Evolutionary conservation across 1,140 invertebrate genomes (phyloP), one percentile per base, ranked within the genome.

Genomic region (Dendrolimus punctatus): DNA sequence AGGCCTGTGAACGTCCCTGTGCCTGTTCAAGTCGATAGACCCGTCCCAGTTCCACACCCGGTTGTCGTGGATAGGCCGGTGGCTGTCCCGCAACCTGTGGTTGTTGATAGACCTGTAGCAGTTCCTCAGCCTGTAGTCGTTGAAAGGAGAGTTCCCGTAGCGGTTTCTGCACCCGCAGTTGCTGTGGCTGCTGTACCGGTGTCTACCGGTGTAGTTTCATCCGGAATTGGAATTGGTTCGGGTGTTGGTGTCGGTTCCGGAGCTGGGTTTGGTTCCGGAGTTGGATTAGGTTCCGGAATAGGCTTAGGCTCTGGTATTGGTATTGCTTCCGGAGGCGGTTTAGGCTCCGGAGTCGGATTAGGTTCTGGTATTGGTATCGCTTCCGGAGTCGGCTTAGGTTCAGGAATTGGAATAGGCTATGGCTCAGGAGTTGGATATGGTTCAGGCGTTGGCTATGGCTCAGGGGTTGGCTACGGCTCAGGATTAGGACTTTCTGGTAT

Each of bases 21-120:
- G 6, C 76, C 81, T 6, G 79, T 85, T 5, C 73, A 78, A 49
- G 73, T 85, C 0, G 79, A 85, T 40, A 62, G 79, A 5, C 81
- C 64, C 7, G 72, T 84, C 4, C 76, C 71, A 8, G 76, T 82
- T 0, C 80, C 83, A 4, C 68, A 79, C 0, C 80, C 79, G 0
- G 77, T 85, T 1, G 71, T 74, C 6, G 79, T 87, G 0, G 84
- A 85, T 53, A 68, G 80, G 47, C 81, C 81, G 3, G 79, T 84
- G 0, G 64, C 80, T 4, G 80, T 86, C 0, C 80, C 83, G 0
- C 83, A 84, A 45, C 80, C 80, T 5, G 74, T 85, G 0, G 68
- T 80, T 2, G 79, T 87, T 0, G 79, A 85, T 38, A 68, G 80
- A 36, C 71, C 71, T 6, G 77, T 87, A 8, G 58, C 81, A 1